phyloP scores from a whole-genome alignment of 2,113 vertebrate species.

The Alosa alosa region DNA sequence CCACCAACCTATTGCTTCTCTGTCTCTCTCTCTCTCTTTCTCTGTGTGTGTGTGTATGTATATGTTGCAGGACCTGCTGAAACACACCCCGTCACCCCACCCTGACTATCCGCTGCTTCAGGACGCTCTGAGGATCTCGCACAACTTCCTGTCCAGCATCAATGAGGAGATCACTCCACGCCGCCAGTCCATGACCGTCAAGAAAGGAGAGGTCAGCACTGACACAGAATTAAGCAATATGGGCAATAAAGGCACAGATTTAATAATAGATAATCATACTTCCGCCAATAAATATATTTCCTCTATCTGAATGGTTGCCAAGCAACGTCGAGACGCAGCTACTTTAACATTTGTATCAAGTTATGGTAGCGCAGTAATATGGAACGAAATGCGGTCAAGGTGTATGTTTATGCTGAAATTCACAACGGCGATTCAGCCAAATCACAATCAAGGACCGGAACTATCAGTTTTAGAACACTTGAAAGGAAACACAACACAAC shows the following conservation, averaged over 20 bases:
- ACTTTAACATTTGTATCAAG: no score
- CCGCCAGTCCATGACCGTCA: constrained; percentile 90
- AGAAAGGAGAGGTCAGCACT: constrained; percentile 89
- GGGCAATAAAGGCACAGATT: no score
- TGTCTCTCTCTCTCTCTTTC: background rate
- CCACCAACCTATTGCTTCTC: background rate
- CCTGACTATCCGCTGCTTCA: constrained; percentile 86
- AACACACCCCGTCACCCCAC: constrained; percentile 87
- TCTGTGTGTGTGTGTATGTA: constrained; percentile 25
- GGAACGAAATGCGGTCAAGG: no score
- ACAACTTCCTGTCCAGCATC: constrained; percentile 98
- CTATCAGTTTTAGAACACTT: background rate
- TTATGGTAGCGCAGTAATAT: no score
- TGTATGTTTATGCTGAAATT: no score
- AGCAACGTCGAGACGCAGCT: no score
- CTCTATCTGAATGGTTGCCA: no score
- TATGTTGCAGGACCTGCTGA: constrained; percentile 83
- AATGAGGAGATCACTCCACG: constrained; percentile 95
- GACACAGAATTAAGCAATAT: no score
- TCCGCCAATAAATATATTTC: no score
- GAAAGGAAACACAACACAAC: background rate
- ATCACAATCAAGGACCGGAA: no score
- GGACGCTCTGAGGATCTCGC: constrained; percentile 93
- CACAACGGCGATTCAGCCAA: no score
- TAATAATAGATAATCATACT: no score